Evolutionary conservation across 2,113 vertebrate species (phyloP).

Genomic region (Leptobrachium ailaonicum): DNA sequence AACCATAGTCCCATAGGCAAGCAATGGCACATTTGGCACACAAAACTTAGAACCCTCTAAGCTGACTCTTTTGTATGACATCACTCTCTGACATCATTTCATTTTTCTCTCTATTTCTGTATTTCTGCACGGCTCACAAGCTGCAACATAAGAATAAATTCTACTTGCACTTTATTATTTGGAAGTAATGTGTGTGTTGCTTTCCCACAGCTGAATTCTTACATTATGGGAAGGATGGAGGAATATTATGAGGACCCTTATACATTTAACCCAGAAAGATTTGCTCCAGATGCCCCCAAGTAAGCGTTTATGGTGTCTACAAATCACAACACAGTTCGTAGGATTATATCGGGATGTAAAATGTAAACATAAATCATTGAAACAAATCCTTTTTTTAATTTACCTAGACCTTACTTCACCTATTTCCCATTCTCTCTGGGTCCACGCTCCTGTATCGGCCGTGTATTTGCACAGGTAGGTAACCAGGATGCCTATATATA

Average conservation of each 20-base stretch:
- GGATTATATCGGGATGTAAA: not conserved
- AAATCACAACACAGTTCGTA: not conserved
- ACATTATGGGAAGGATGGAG: constrained; percentile 76
- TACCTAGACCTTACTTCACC: constrained; percentile 69
- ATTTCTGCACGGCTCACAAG: no score
- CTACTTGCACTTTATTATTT: no score
- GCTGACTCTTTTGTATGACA: no score
- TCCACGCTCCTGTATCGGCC: constrained; percentile 83
- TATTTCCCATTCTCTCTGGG: constrained; percentile 87
- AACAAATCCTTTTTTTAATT: not conserved
- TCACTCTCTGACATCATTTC: no score
- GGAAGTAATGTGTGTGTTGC: no score
- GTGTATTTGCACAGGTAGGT: constrained; percentile 85
- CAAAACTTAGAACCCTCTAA: no score
- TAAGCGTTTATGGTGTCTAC: constrained; percentile 62
- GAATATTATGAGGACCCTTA: constrained; percentile 83
- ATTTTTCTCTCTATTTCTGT: no score
- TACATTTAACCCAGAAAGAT: constrained; percentile 87
- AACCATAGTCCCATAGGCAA: no score
- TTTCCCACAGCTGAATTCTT: constrained; percentile 73
- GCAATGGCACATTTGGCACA: no score
- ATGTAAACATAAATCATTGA: not conserved
- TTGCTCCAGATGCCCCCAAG: constrained; percentile 81
- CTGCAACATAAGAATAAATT: no score
- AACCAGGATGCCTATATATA: not conserved